Evolutionary conservation across 2,113 vertebrate genomes (phyloP).

Genomic region (Misgurnus mizolepis): DNA sequence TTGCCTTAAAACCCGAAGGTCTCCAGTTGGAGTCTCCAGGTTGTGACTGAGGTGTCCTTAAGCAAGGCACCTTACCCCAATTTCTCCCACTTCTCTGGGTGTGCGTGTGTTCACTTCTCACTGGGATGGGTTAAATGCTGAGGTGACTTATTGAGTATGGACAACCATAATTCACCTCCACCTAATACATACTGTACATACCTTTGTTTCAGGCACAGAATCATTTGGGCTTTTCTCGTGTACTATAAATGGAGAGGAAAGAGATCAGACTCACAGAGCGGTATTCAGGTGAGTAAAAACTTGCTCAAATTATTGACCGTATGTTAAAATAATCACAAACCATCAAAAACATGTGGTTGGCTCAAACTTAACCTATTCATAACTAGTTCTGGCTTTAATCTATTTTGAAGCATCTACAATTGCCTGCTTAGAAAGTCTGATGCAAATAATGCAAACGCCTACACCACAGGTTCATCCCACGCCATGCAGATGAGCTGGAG

Average conservation of each 20-base stretch:
- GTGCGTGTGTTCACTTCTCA: no score
- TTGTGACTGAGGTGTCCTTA: no score
- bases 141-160: no score
- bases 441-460: conserved; percentile 13
- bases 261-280: conserved; percentile 93
- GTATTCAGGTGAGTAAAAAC: conserved; percentile 82
- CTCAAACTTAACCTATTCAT: neutral
- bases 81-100: no score
- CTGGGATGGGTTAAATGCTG: no score
- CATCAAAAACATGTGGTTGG: neutral
- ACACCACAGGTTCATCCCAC: conserved; percentile 87
- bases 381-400: neutral
- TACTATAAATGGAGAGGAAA: conserved; percentile 89
- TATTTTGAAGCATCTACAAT: neutral
- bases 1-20: no score
- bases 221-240: conserved; percentile 98
- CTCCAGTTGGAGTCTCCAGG: no score
- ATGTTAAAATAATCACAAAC: neutral
- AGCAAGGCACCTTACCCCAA: no score
- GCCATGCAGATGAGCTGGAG: conserved; percentile 92
- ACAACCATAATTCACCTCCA: no score
- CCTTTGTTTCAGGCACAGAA: conserved; percentile 83
- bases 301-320: neutral
- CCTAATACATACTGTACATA: conserved; percentile 8
- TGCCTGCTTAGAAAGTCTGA: conserved; percentile 20